A percentile compares a stretch with the other conserved stretches of the same genome.
phyloP scores from a whole-genome alignment of 2,113 vertebrate species.

The Podilymbus podiceps region DNA sequence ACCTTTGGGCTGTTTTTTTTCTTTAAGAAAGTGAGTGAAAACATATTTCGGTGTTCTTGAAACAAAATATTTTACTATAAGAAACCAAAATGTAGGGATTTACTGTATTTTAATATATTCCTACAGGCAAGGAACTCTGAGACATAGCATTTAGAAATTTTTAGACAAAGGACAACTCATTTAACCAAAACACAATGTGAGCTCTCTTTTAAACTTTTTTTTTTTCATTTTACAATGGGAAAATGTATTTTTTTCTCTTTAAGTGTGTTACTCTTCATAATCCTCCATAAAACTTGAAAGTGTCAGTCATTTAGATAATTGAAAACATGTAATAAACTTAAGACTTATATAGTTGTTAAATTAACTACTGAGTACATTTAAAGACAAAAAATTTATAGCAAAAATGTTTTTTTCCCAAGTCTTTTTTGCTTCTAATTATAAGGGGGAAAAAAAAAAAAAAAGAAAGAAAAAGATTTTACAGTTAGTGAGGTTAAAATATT shows the following conservation, averaged over 20 bases:
- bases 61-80: constrained; percentile 7
- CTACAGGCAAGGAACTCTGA: constrained; percentile 2
- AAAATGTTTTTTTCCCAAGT: constrained; percentile 28
- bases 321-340: constrained; percentile 67
- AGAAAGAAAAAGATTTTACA: constrained; percentile 20
- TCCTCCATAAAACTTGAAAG: constrained; percentile 72
- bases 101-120: constrained; percentile 43
- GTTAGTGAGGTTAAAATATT: constrained; percentile 66
- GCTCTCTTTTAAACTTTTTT: constrained; percentile 26
- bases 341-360: constrained; percentile 60
- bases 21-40: constrained; percentile 60
- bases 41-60: constrained; percentile 47
- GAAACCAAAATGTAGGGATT: constrained; percentile 38
- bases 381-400: constrained; percentile 46
- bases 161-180: constrained; percentile 18
- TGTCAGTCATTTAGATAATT: constrained; percentile 77
- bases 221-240: background rate
- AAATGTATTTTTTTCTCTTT: constrained; percentile 63
- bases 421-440: constrained; percentile 39
- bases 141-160: constrained; percentile 27
- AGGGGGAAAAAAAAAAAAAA: background rate
- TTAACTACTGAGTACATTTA: constrained; percentile 60
- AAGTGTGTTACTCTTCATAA: constrained; percentile 65
- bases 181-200: constrained; percentile 40
- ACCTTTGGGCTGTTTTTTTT: constrained; percentile 64